Evolutionary conservation across 92 coral and sea anemone species (phyloP).

Genomic region (Parazoanthus atlanticus): DNA sequence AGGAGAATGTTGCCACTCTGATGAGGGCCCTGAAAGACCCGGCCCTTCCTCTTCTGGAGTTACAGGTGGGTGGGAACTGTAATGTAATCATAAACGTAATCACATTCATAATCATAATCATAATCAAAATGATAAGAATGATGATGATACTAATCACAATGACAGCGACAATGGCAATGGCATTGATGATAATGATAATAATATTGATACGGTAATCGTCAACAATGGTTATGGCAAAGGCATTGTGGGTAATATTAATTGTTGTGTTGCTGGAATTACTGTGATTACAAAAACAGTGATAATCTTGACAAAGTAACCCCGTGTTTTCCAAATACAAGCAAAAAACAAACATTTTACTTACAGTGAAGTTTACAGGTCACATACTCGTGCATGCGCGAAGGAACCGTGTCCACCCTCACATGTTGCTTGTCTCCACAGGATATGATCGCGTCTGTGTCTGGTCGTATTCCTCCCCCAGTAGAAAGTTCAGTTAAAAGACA

Average conservation of each 20-base stretch:
- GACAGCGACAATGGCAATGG: not conserved
- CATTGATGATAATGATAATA: not conserved
- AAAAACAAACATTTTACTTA: not conserved
- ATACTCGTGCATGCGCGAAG: not conserved
- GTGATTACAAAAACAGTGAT: not conserved
- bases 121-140: not conserved
- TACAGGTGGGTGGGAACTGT: slow-evolving; percentile 64
- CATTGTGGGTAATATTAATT: no score
- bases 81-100: not conserved
- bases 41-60: slow-evolving; percentile 85
- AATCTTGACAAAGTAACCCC: no score
- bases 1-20: slow-evolving; percentile 72
- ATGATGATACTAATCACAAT: not conserved
- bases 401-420: no score
- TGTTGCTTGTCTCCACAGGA: slow-evolving; percentile 53
- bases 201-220: not conserved
- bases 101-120: not conserved
- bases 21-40: slow-evolving; percentile 85
- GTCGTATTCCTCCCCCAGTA: slow-evolving; percentile 88
- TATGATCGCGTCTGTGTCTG: slow-evolving; percentile 89
- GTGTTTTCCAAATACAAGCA: no score
- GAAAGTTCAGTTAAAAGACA: slow-evolving; percentile 84
- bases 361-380: no score
- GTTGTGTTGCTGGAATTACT: not conserved
- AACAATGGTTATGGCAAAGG: no score